Conservation (phyloP, 2,888 invertebrate species). For the Phrixothrix hirtus region DNA sequence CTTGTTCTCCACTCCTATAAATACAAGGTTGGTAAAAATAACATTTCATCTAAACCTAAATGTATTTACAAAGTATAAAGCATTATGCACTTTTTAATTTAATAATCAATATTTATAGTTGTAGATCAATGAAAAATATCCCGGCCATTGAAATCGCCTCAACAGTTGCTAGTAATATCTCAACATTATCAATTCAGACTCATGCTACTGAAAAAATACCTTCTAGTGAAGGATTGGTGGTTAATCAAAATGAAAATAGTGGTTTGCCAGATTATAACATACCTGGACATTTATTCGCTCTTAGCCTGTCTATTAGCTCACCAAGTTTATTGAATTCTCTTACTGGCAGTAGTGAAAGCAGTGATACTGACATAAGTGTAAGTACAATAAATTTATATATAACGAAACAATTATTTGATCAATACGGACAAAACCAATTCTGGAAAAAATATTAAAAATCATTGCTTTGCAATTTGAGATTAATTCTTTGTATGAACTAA, state of each 20-base stretch:
- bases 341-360: constrained; percentile 56
- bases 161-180: constrained; percentile 32
- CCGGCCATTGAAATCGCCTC: background rate
- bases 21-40: too few relatives aligned
- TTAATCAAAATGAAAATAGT: constrained; percentile 24
- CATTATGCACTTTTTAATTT: too few relatives aligned
- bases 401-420: too few relatives aligned
- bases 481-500: too few relatives aligned
- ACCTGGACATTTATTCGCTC: constrained; percentile 45
- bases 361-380: constrained; percentile 46
- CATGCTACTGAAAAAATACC: constrained; percentile 35
- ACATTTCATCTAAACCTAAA: too few relatives aligned
- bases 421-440: too few relatives aligned
- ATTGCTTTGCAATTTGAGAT: too few relatives aligned
- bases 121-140: constrained; percentile 7
- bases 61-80: too few relatives aligned
- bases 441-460: too few relatives aligned
- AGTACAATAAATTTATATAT: too few relatives aligned
- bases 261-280: too few relatives aligned
- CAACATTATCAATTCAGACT: constrained; percentile 44
- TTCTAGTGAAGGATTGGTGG: constrained; percentile 23
- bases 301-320: constrained; percentile 53
- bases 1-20: constrained; percentile 5
- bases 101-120: too few relatives aligned
- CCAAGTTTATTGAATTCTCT: constrained; percentile 53